Evolutionary conservation across 2,888 invertebrate genomes (phyloP), one percentile per base, ranked within the genome.

Genomic region (Masnerella sp.): DNA sequence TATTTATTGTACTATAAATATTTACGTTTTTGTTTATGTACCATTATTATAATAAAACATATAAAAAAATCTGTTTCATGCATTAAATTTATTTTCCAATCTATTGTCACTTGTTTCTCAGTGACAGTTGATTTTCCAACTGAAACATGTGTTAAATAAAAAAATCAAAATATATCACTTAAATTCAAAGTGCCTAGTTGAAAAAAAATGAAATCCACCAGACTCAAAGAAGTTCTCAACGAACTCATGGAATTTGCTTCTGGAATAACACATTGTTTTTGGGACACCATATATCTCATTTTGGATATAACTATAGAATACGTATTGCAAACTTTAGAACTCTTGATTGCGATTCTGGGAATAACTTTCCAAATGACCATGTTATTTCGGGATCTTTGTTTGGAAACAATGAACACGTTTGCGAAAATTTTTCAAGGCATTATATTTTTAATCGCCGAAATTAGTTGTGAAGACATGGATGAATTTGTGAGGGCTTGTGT

Each of bases 401-500:
- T 85, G 58, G 83, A 83, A 17, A 70, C 83, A 4, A 78, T 85
- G 80, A 79, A 79, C 72, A 85, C 84, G 4, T 85, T 85, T 45
- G 80, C 78, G 0, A 81, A 83, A 38, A 51, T 84, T 9, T 82
- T 85, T 58, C 81, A 80, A 20, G 81, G 81, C 1, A 74, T 84
- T 43, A 80, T 83, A 22, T 80, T 81, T 2, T 68, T 82, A 12
- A 62, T 85, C 14, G 78, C 77, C 17, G 77, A 64, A 8, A 82
- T 86, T n/a, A 81, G 65, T 22, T 80, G 81, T 64, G 83, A 85
- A 1, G 83, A 85, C 17, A 76, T 85, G 32, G 86, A 87, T 32
- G 82, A 83, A 12, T 81, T 86, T 20, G 82, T 81, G 0, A 80
- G 81, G 0, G 82, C 83, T 0, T 84, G 83, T 20, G 79, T 85